Base-by-base conservation (phyloP, 2,888 invertebrate species). In the Sipunculus nudus region DNA sequence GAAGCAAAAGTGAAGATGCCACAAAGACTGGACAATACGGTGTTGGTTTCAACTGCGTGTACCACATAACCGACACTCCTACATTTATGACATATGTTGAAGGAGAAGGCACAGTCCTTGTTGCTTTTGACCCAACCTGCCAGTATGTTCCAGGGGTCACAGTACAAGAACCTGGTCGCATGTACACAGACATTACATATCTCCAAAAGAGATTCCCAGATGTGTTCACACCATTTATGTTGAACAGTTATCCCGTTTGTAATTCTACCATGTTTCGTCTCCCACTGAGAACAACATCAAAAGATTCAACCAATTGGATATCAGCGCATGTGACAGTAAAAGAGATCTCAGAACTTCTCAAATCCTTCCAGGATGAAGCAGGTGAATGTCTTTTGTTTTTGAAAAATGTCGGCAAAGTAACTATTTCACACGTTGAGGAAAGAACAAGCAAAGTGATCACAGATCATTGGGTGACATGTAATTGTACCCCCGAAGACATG, bases 41-140 rank as follows among this genome's bases (percentile, higher is more conserved):
- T 26, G 75, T 81, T 49, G 81, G 81, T 0, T 81, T 81, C 62
- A 81, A 78, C 61, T 76, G 73, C 8, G 78, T 80, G 3, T 81
- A 80, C 58, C 76, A 80, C 63, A 45, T 81, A 10, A 80, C 81
- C 25, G 80, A 81, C 62, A 75, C 65, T 1, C 81, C 81, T 0
- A 74, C 77, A 19, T 75, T 80, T 50, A 53, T 78, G 28, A 75
- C 77, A n/a, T 63, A 60, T 10, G 74, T 70, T 25, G 23, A 13
- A 16, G 64, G 61, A 6, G 31, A 46, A 1, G 72, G 71, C 21
- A 70, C 74, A 58, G 70, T 65, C 21, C 48, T 79, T 16, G 77
- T 78, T 59, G 61, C 76, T 5, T 73, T 79, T 62, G 79, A 79
- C 63, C 79, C 79, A 16, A 63, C 75, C 41, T 72, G 75, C 45